These are phyloP conservation scores for Argyra leucocephala DNA, from an alignment of 2,888 invertebrate species.

Conservation along the genomic window DNA sequence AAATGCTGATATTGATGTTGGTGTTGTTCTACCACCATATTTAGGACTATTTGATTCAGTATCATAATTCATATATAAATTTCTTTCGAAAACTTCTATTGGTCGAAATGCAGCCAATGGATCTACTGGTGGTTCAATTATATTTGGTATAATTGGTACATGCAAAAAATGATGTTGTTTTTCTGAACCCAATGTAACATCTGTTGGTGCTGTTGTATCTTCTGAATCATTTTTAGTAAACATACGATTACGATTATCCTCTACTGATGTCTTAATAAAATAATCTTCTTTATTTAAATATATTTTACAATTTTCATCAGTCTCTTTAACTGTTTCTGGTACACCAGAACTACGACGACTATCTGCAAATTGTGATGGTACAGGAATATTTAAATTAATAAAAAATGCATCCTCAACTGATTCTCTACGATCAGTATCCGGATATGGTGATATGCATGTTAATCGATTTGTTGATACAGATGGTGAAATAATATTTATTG, in stretches of 20 bases:
- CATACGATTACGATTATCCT: slow-evolving; percentile 33
- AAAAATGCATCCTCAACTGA: slow-evolving; percentile 50
- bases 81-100: slow-evolving; percentile 42
- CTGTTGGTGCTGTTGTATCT: slow-evolving; percentile 26
- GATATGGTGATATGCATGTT: slow-evolving; percentile 57
- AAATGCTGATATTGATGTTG: slow-evolving; percentile 18
- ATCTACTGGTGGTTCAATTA: slow-evolving; percentile 34
- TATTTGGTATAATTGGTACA: slow-evolving; percentile 32
- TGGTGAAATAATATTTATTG: slow-evolving; percentile 42
- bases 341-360: slow-evolving; percentile 58
- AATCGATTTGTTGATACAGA: slow-evolving; percentile 45
- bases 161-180: slow-evolving; percentile 31
- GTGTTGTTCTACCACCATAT: slow-evolving; percentile 14
- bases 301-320: slow-evolving; percentile 36
- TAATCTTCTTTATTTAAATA: neutral
- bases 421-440: slow-evolving; percentile 49
- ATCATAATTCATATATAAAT: slow-evolving; percentile 36
- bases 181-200: slow-evolving; percentile 26
- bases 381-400: slow-evolving; percentile 50
- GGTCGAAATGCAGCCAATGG: slow-evolving; percentile 39
- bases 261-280: neutral
- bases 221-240: slow-evolving; percentile 28
- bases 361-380: slow-evolving; percentile 74
- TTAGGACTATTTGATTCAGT: slow-evolving; percentile 22
- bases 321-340: slow-evolving; percentile 30